Evolutionary conservation across 2,113 vertebrate genomes (phyloP).

Genomic region (Ptilorrhoa leucosticta): DNA sequence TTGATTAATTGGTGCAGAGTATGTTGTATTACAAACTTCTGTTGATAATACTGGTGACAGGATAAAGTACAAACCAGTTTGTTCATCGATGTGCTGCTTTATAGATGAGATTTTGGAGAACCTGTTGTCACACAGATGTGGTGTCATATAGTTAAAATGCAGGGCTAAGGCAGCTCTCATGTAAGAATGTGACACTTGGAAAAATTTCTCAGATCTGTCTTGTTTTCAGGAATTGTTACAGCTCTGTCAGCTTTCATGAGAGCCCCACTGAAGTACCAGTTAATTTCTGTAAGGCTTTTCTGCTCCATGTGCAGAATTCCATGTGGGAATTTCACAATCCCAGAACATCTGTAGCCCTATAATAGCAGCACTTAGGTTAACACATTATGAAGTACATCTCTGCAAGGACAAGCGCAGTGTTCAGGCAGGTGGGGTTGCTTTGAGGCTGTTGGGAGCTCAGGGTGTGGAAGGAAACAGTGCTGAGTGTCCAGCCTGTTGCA

Average conservation of each 20-base stretch:
- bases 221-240: not conserved
- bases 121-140: not conserved
- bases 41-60: not conserved
- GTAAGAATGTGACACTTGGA: not conserved
- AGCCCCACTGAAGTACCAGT: not conserved
- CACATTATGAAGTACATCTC: not conserved
- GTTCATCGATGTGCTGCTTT: not conserved
- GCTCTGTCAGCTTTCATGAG: not conserved
- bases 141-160: not conserved
- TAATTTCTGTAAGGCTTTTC: not conserved
- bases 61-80: not conserved
- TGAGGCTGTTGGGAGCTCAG: not conserved
- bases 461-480: not conserved
- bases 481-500: not conserved
- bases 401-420: rapidly evolving
- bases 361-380: not conserved
- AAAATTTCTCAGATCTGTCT: not conserved
- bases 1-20: not conserved
- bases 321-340: not conserved
- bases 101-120: not conserved
- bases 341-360: not conserved
- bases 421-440: not conserved
- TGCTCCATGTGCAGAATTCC: not conserved
- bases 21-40: not conserved
- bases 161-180: not conserved